Evolutionary conservation across 2,888 invertebrate species (phyloP), one percentile per base, ranked within the genome.

Genomic region (Ennomos fuscantarius): DNA sequence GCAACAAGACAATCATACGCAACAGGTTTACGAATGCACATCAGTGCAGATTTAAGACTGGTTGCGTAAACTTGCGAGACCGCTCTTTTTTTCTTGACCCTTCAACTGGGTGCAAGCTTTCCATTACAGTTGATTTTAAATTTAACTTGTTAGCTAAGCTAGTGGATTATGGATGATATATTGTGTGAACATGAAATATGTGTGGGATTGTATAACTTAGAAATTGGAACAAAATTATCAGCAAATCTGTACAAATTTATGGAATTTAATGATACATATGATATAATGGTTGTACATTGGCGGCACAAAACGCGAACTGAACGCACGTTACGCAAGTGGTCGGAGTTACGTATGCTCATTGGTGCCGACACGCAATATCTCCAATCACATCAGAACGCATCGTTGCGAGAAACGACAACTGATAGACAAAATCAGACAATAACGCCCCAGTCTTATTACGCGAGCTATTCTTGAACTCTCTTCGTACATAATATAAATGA

Each of bases 361-460:
- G 66, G 74, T 76, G 79, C 76, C 74, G 76, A 77, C 81, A 87
- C 85, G 86, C 86, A 85, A 86, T 84, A 88, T 89, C 87, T 85
- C 79, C 76, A 75, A 82, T 82, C 83, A 80, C 81, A 84, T 84
- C 84, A 77, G 81, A 83, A 86, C 81, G 79, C 82, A 85, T 82
- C 82, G 82, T 79, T 79, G 81, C 84, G 79, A 76, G 76, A 81
- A 76, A 72, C 59, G 84, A 86, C 86, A 82, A 77, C 78, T 83
- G 86, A 86, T 82, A 76, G 82, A 78, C 76, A 73, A 70, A 68
- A 72, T 66, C 62, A 63, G 62, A 62, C 60, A 60, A 58, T 41
- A 56, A 34, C 34, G 51, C 39, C 37, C 42, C 45, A 48, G 47
- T 42, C 46, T 40, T 55, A 46, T 11, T 8, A 53, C n/a, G 33